Percentiles rank a stretch among this genome's conserved stretches.
Conservation (phyloP, 2,113 vertebrate genomes). For the Lates calcarifer region DNA sequence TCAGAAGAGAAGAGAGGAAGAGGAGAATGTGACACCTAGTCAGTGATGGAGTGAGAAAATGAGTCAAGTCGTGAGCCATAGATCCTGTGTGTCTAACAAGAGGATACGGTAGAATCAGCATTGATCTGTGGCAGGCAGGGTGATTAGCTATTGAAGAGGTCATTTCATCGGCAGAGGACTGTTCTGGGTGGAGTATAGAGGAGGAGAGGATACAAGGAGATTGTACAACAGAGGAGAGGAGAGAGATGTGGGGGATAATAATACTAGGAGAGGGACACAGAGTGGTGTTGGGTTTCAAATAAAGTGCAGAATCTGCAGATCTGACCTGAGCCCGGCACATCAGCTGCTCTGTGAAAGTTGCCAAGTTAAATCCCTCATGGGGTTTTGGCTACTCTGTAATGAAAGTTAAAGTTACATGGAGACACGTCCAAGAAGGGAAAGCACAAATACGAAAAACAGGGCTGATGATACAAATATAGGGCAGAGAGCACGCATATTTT, state of each 20-base stretch:
- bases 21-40: not conserved
- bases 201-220: not conserved
- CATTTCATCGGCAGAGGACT: conserved; percentile 46
- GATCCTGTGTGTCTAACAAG: conserved; percentile 50
- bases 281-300: conserved; percentile 63
- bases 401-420: conserved; percentile 26
- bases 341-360: conserved; percentile 38
- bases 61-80: conserved; percentile 24
- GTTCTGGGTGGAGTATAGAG: not conserved
- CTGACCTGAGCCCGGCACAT: conserved; percentile 50
- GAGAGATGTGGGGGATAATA: conserved; percentile 46
- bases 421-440: conserved; percentile 5
- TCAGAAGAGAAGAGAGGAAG: not conserved
- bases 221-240: not conserved
- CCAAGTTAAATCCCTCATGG: conserved; percentile 62
- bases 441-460: conserved; percentile 2
- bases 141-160: conserved; percentile 64
- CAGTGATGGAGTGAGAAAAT: not conserved
- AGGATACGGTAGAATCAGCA: conserved; percentile 51
- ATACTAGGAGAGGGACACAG: conserved; percentile 23
- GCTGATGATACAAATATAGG: not conserved
- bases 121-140: conserved; percentile 60
- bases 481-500: not conserved
- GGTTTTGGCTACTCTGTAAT: conserved; percentile 57
- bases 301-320: conserved; percentile 78